phyloP scores from a whole-genome alignment of 2,113 vertebrate species.

The Pteronura brasiliensis region DNA sequence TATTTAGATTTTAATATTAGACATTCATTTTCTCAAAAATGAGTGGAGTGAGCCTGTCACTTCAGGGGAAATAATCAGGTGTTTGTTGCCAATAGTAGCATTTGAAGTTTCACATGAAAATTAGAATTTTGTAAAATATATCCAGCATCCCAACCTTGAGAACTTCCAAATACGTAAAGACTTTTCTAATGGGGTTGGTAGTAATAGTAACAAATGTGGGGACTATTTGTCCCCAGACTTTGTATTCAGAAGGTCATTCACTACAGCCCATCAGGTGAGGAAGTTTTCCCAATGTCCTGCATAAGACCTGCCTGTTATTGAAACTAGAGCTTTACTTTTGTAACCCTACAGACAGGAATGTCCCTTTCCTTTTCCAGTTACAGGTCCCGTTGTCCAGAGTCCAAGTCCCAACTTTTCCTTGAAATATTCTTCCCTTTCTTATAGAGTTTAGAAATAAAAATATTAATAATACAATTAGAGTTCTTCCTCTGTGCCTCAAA shows the following conservation, averaged over 20 bases:
- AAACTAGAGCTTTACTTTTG: background rate
- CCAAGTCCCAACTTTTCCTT: background rate
- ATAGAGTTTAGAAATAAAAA: background rate
- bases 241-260: background rate
- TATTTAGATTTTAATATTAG: background rate
- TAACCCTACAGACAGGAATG: fast-evolving
- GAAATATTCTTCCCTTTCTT: background rate
- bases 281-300: background rate
- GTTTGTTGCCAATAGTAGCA: background rate
- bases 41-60: background rate
- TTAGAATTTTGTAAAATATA: background rate
- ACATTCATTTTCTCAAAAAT: background rate
- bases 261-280: background rate
- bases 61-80: background rate
- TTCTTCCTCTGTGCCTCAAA: background rate
- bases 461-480: background rate
- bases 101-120: background rate
- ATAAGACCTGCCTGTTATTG: background rate
- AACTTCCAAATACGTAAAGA: background rate
- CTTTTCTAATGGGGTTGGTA: background rate
- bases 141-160: background rate
- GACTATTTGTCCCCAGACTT: background rate
- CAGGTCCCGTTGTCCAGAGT: background rate
- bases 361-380: background rate
- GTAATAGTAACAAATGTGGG: background rate